Percentiles rank a stretch among this genome's conserved stretches.
These are phyloP conservation scores for Murina feae DNA, from an alignment of 2,113 vertebrate genomes.

Conservation along the genomic window DNA sequence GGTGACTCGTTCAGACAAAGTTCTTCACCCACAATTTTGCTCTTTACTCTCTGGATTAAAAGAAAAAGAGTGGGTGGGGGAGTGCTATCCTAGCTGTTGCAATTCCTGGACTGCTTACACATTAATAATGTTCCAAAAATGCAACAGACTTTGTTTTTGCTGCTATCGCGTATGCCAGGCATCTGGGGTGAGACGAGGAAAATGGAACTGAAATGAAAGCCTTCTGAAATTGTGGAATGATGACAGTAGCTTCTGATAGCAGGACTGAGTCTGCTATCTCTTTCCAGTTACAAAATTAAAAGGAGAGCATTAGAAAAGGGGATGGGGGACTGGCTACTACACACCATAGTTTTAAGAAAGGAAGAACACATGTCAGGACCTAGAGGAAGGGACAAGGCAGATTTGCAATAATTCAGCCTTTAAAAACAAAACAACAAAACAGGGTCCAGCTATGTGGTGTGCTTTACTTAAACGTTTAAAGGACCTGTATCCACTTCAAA, in stretches of 20 bases:
- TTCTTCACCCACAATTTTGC: background rate
- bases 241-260: background rate
- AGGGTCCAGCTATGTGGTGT: background rate
- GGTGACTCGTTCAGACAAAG: background rate
- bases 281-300: conserved; percentile 2
- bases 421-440: too few species aligned
- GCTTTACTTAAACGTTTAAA: background rate
- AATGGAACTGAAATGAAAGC: conserved; percentile 43
- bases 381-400: background rate
- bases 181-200: conserved; percentile 58
- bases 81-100: background rate
- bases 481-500: conserved; percentile 1
- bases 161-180: conserved; percentile 44
- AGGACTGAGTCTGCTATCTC: background rate
- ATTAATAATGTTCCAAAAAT: conserved; percentile 53
- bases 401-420: background rate
- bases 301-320: background rate
- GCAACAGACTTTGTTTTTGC: conserved; percentile 58
- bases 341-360: background rate
- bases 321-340: background rate
- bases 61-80: background rate
- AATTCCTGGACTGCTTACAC: conserved; percentile 10
- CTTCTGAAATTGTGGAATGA: background rate
- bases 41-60: background rate
- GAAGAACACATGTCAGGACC: background rate